These are phyloP conservation scores for Ochropleura leucogaster DNA, from an alignment of 2,888 invertebrate species.

Conservation along the genomic window DNA sequence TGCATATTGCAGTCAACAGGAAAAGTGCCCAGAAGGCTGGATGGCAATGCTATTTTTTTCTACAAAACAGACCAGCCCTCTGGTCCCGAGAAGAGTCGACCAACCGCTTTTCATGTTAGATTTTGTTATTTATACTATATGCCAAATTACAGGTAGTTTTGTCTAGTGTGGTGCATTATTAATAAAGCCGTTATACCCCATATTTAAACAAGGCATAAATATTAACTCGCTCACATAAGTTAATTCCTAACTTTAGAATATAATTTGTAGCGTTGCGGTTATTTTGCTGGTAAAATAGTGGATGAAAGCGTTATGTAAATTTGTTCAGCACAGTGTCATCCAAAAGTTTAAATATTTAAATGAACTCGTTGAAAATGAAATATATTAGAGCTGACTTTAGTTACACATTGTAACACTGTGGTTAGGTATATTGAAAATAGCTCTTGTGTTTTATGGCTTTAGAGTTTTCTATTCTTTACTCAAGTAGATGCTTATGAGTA, in stretches of 20 bases:
- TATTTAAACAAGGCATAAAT: conserved; percentile 27
- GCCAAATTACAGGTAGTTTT: neutral
- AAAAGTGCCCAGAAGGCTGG: no score
- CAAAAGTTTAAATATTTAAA: conserved; percentile 50
- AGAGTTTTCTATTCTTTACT: neutral
- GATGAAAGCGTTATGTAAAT: conserved; percentile 55
- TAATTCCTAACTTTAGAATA: conserved; percentile 38
- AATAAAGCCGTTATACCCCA: neutral
- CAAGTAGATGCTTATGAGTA: no score
- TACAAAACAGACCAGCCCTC: no score
- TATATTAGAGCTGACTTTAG: conserved; percentile 24
- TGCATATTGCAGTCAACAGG: no score
- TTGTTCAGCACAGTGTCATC: conserved; percentile 39
- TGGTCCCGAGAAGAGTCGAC: no score
- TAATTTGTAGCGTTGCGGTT: conserved; percentile 40
- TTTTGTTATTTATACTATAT: neutral
- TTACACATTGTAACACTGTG: neutral
- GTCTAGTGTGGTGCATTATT: neutral
- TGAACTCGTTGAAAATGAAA: conserved; percentile 38
- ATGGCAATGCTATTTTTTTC: no score
- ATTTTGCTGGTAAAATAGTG: conserved; percentile 29
- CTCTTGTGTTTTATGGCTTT: neutral
- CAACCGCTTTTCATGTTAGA: no score
- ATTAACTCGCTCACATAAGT: conserved; percentile 27
- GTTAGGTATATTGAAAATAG: neutral